A percentile compares a stretch with the other conserved stretches of the same genome.
Evolutionary conservation across 2,797 vertebrate species (phyloP).

Genomic region (Pyrocephalus nanus): DNA sequence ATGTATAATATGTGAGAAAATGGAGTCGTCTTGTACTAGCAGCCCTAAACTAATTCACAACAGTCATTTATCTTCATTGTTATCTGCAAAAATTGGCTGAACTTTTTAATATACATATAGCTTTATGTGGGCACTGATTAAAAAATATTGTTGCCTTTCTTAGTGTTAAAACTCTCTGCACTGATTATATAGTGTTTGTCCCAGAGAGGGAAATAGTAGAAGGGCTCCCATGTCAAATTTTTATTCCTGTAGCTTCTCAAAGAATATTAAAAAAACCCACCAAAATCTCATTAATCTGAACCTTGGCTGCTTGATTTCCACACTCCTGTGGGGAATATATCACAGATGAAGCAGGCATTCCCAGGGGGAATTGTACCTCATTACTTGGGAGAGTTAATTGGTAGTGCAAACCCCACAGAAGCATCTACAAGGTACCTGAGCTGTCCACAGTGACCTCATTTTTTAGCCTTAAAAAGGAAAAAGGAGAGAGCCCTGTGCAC

Average conservation of each 20-base stretch:
- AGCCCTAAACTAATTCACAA: constrained; percentile 3
- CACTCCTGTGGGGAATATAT: background rate
- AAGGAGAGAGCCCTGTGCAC: background rate
- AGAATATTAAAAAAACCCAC: background rate
- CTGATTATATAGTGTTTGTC: background rate
- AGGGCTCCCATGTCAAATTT: background rate
- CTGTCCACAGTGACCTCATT: constrained; percentile 40
- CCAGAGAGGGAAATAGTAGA: background rate
- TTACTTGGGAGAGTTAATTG: constrained; percentile 58
- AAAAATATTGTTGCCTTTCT: constrained; percentile 12
- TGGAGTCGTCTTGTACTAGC: background rate
- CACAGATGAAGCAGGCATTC: constrained; percentile 5
- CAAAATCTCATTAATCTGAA: background rate
- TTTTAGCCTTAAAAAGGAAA: background rate
- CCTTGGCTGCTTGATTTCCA: background rate
- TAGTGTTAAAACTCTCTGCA: background rate
- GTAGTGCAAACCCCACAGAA: constrained; percentile 15
- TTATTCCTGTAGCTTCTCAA: background rate
- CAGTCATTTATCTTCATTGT: constrained; percentile 30
- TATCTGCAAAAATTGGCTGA: constrained; percentile 10
- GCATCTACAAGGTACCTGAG: constrained; percentile 15
- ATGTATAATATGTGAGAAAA: constrained; percentile 2
- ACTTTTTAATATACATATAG: background rate
- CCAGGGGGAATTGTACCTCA: constrained; percentile 11
- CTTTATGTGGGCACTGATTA: background rate